Conservation (phyloP, 2,113 vertebrate genomes). For the Hyla sarda region DNA sequence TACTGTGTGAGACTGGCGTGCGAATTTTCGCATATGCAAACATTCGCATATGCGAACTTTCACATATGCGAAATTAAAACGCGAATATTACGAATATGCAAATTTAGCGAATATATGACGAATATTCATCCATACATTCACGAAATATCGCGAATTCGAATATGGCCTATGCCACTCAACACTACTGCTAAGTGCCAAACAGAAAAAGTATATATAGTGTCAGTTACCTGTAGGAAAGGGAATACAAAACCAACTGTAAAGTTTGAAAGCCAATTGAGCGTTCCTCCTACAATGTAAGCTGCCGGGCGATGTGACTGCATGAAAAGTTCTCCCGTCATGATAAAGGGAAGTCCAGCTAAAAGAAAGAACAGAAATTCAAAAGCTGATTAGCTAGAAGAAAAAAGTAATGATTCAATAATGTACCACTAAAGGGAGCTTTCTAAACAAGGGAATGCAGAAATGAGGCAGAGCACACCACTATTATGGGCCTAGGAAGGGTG, state of each 20-base stretch:
- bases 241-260: conserved; percentile 88
- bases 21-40: too few relatives aligned
- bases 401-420: background rate
- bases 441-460: background rate
- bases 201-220: background rate
- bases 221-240: conserved; percentile 87
- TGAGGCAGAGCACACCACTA: background rate
- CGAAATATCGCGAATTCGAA: too few relatives aligned
- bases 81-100: too few relatives aligned
- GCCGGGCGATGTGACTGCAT: conserved; percentile 84
- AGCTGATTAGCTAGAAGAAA: background rate
- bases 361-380: background rate
- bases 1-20: too few relatives aligned
- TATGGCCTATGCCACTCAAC: too few relatives aligned
- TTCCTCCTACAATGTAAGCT: conserved; percentile 83
- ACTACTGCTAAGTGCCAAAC: background rate
- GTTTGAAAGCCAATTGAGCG: conserved; percentile 92
- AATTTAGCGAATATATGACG: too few relatives aligned
- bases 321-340: conserved; percentile 90
- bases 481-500: background rate
- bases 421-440: background rate
- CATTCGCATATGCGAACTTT: too few relatives aligned
- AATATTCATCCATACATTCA: too few relatives aligned
- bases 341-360: conserved; percentile 83
- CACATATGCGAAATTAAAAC: too few relatives aligned